Conservation (phyloP, 2,797 vertebrate genomes). For the Morelia viridis region DNA sequence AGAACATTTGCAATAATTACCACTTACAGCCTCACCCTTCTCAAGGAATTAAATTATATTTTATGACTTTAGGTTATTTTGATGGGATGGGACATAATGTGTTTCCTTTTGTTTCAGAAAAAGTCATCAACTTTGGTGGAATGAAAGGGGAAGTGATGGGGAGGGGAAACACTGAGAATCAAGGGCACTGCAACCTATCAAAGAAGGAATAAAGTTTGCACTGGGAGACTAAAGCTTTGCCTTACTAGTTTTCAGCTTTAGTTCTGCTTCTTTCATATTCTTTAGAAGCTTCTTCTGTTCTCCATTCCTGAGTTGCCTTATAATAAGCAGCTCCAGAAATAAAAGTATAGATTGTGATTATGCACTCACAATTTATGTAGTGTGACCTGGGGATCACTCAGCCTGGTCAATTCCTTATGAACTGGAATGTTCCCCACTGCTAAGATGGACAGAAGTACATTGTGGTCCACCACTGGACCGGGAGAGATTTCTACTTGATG, state of each 20-base stretch:
- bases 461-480: neutral
- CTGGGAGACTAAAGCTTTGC: neutral
- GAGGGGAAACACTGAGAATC: neutral
- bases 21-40: constrained; percentile 64
- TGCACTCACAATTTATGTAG: neutral
- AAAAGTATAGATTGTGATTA: neutral
- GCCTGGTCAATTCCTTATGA: neutral
- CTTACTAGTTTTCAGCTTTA: neutral
- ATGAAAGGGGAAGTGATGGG: neutral
- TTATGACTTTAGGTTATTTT: constrained; percentile 67
- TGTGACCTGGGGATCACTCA: neutral
- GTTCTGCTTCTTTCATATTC: neutral
- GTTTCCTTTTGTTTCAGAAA: constrained; percentile 27
- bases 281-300: neutral
- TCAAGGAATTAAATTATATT: constrained; percentile 72
- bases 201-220: neutral
- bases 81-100: constrained; percentile 59
- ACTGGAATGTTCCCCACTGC: neutral
- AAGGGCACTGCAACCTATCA: neutral
- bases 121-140: constrained; percentile 54
- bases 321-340: neutral
- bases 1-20: constrained; percentile 71
- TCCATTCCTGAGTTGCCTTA: neutral
- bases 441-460: neutral
- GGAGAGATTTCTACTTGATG: neutral